phyloP scores from a whole-genome alignment of 2,797 vertebrate genomes.

The Sparus aurata region DNA sequence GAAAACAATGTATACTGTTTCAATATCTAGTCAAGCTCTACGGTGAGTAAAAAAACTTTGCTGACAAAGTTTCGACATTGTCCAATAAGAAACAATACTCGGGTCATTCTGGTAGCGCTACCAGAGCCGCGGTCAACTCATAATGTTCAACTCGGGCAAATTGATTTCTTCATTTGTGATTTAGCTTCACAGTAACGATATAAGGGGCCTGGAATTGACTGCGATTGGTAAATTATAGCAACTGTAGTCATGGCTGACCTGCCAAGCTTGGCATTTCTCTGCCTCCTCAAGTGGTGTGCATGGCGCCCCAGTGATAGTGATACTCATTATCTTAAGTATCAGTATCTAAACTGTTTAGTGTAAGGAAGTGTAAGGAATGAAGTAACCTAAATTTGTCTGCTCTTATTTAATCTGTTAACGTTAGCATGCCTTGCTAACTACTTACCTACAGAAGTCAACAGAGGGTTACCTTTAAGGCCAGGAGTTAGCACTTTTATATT shows the following conservation, averaged over 20 bases:
- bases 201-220: not conserved
- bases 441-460: not conserved
- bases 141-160: not conserved
- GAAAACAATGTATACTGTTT: not conserved
- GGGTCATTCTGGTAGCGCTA: not conserved
- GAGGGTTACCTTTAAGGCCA: not conserved
- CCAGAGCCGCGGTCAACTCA: not conserved
- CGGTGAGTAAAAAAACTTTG: not conserved
- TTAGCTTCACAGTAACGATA: not conserved
- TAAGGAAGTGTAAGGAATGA: not conserved
- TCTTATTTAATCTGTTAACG: not conserved
- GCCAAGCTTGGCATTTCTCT: slow-evolving; percentile 1
- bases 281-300: not conserved
- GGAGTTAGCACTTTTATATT: not conserved
- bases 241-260: not conserved
- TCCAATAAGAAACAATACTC: slow-evolving; percentile 19
- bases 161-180: slow-evolving; percentile 27
- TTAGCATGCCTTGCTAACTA: not conserved
- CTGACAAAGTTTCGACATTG: not conserved
- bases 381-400: not conserved
- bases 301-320: not conserved
- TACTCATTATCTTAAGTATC: too few species aligned
- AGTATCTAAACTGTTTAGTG: too few species aligned
- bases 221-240: not conserved
- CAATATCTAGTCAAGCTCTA: not conserved